Percentiles rank a stretch among this genome's conserved stretches.
phyloP scores from a whole-genome alignment of 2,113 vertebrate genomes.

The Rattus norvegicus region DNA sequence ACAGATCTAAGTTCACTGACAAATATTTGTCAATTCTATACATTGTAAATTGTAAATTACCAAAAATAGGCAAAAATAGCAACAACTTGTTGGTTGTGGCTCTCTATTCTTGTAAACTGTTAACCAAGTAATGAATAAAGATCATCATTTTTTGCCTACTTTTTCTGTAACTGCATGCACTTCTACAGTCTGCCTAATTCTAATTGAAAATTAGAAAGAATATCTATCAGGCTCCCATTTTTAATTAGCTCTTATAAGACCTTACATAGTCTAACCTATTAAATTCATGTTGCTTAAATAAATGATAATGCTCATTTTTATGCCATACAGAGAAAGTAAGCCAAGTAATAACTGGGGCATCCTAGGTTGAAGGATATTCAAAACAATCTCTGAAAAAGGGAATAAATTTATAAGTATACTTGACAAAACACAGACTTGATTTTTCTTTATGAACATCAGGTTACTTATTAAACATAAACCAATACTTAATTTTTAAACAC shows the following conservation, averaged over 20 bases:
- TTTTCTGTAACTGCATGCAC: slow-evolving; percentile 20
- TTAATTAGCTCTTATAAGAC: not conserved
- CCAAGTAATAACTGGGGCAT: not conserved
- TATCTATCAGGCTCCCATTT: not conserved
- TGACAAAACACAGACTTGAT: not conserved
- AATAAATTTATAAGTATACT: not conserved
- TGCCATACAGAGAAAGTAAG: not conserved
- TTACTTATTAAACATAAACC: not conserved
- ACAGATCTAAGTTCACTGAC: not conserved
- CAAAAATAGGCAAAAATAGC: no score
- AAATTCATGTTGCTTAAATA: slow-evolving; percentile 16
- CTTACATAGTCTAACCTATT: not conserved
- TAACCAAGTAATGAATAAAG: slow-evolving; percentile 59
- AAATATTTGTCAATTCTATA: not conserved
- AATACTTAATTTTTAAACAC: not conserved
- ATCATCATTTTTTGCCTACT: slow-evolving; percentile 56
- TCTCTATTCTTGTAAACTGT: slow-evolving; percentile 35
- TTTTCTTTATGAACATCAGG: slow-evolving; percentile 34
- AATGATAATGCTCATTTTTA: not conserved
- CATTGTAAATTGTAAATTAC: not conserved
- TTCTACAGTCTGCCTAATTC: not conserved
- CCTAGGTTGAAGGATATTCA: not conserved
- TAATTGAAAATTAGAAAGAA: slow-evolving; percentile 7
- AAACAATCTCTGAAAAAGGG: not conserved
- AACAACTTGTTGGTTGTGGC: not conserved